A percentile compares a stretch with the other conserved stretches of the same genome.
Evolutionary conservation across 2,113 vertebrate genomes (phyloP).

Genomic region (Ophthalmolycus amberensis): DNA sequence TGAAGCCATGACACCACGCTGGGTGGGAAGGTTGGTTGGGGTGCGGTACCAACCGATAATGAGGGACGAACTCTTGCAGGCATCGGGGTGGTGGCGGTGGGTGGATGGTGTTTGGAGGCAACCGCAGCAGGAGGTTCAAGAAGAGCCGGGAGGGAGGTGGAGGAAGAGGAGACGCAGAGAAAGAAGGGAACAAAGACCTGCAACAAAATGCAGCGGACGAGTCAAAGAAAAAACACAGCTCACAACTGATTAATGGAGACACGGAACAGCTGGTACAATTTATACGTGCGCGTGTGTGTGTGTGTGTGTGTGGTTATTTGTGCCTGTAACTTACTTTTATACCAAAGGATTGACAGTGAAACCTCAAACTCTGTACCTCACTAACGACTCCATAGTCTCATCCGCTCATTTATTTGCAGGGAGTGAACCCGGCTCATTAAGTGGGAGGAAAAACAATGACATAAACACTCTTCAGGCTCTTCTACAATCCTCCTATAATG

Average conservation of each 20-base stretch:
- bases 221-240: slow-evolving; percentile 34
- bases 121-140: slow-evolving; percentile 67
- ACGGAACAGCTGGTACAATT: slow-evolving; percentile 63
- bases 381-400: slow-evolving; percentile 23
- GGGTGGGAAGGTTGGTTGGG: slow-evolving; percentile 68
- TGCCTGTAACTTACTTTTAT: slow-evolving; percentile 6
- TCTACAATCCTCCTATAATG: slow-evolving; percentile 63
- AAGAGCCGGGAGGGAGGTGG: slow-evolving; percentile 56
- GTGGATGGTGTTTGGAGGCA: slow-evolving; percentile 68
- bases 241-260: slow-evolving; percentile 69
- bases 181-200: slow-evolving; percentile 58
- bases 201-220: slow-evolving; percentile 53
- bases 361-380: slow-evolving; percentile 10
- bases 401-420: slow-evolving; percentile 45
- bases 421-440: slow-evolving; percentile 60
- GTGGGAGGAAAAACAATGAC: slow-evolving; percentile 62
- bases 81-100: slow-evolving; percentile 58
- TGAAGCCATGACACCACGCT: slow-evolving; percentile 71
- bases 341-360: slow-evolving; percentile 31
- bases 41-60: slow-evolving; percentile 74
- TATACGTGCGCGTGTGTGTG: slow-evolving; percentile 1
- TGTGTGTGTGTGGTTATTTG: background rate
- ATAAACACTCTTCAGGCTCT: slow-evolving; percentile 64
- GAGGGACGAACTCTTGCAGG: slow-evolving; percentile 78
- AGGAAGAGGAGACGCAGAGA: slow-evolving; percentile 19